A percentile compares a stretch with the other conserved stretches of the same genome.
Conservation (phyloP, 2,113 vertebrate genomes). For the Hemicordylus capensis region DNA sequence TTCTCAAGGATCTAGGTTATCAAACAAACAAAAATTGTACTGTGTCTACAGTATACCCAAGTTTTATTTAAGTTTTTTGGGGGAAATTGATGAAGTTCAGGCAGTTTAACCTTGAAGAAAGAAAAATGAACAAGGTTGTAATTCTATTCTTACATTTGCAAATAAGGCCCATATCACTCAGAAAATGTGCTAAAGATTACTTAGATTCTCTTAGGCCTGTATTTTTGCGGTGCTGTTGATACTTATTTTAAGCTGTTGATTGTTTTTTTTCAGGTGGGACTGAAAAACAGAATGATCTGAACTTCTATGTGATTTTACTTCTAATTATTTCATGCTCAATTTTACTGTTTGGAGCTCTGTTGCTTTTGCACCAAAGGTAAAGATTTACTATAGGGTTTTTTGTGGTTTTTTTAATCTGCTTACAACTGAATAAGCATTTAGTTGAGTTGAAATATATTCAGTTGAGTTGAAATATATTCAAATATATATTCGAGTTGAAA, state of each 20-base stretch:
- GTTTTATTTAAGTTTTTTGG: too few relatives aligned
- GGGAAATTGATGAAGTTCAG: too few relatives aligned
- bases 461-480: too few relatives aligned
- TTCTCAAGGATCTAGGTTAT: too few relatives aligned
- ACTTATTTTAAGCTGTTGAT: constrained; percentile 12
- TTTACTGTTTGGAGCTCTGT: constrained; percentile 81
- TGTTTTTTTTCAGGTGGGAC: constrained; percentile 74
- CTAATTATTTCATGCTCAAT: constrained; percentile 83
- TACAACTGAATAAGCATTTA: too few relatives aligned
- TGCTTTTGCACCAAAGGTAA: constrained; percentile 90
- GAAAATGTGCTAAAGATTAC: not conserved
- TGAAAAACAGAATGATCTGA: constrained; percentile 61
- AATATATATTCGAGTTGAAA: too few relatives aligned
- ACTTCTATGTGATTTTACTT: constrained; percentile 81
- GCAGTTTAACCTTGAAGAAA: too few relatives aligned
- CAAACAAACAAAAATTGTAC: too few relatives aligned
- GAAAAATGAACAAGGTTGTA: too few relatives aligned
- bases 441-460: too few relatives aligned
- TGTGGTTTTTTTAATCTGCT: not conserved
- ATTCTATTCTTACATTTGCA: not conserved
- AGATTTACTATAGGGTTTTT: accelerated
- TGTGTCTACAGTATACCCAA: too few relatives aligned
- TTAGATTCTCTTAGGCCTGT: not conserved
- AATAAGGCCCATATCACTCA: not conserved
- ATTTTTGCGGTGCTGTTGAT: constrained; percentile 10